These are phyloP conservation scores for Acanthosepion pharaonis DNA, from an alignment of 2,888 invertebrate genomes.

Conservation along the genomic window DNA sequence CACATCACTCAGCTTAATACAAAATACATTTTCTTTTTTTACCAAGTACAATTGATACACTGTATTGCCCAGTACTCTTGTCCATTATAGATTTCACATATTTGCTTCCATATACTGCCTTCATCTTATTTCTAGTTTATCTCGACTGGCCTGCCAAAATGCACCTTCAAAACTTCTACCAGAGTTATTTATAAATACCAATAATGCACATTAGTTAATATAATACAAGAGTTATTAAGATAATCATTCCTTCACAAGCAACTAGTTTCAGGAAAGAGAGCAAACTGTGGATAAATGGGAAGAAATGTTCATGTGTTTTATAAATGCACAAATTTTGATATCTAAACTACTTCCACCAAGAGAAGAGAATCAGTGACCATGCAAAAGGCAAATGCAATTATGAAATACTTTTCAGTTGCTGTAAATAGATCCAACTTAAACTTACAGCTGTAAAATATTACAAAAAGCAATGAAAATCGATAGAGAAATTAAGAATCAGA, in stretches of 20 bases:
- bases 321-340: background rate
- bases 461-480: background rate
- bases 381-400: background rate
- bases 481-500: background rate
- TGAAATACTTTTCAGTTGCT: background rate
- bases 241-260: background rate
- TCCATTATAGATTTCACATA: background rate
- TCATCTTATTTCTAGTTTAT: background rate
- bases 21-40: background rate
- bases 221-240: background rate
- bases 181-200: background rate
- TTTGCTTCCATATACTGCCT: background rate
- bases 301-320: background rate
- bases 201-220: background rate
- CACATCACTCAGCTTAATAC: background rate
- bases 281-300: background rate
- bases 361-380: background rate
- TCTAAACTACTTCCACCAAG: background rate
- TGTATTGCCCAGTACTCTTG: background rate
- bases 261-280: background rate
- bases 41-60: background rate
- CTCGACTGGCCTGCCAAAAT: background rate
- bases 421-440: background rate
- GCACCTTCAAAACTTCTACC: background rate
- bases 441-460: background rate